Percentiles rank a stretch among this genome's conserved stretches.
Conservation (phyloP, 1,140 invertebrate genomes). For the Ylistrum balloti region DNA sequence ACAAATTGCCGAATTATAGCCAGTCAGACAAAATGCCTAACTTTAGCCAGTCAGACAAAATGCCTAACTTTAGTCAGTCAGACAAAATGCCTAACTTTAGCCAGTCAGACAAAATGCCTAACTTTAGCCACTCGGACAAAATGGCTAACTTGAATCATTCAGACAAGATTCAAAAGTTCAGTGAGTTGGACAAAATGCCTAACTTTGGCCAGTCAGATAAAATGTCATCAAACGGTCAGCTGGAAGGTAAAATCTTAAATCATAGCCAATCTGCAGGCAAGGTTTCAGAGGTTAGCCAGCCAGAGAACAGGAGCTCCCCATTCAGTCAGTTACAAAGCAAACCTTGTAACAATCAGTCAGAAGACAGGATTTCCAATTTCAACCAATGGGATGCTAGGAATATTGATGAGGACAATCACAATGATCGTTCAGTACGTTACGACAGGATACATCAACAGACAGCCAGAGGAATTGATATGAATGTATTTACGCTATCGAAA, state of each 20-base stretch:
- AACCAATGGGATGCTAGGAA: slow-evolving; percentile 5
- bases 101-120: no score
- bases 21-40: slow-evolving; percentile 4
- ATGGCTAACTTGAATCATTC: neutral
- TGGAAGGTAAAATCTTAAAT: neutral
- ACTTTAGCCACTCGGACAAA: neutral
- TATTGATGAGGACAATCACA: slow-evolving; percentile 12
- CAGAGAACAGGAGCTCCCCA: neutral
- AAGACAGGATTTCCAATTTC: neutral
- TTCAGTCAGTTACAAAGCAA: neutral
- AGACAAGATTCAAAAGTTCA: neutral
- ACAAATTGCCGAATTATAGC: neutral
- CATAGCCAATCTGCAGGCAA: slow-evolving; percentile 2
- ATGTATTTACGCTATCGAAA: slow-evolving; percentile 2
- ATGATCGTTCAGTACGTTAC: neutral
- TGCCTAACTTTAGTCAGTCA: slow-evolving; percentile 16
- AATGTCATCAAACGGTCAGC: neutral
- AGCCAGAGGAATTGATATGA: slow-evolving; percentile 13
- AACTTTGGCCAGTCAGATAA: neutral
- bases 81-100: no score
- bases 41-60: neutral
- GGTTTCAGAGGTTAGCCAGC: neutral
- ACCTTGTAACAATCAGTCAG: neutral
- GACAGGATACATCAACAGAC: neutral
- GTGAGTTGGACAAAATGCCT: neutral